phyloP scores from a whole-genome alignment of 2,113 vertebrate species.

The Atherinomorus stipes region DNA sequence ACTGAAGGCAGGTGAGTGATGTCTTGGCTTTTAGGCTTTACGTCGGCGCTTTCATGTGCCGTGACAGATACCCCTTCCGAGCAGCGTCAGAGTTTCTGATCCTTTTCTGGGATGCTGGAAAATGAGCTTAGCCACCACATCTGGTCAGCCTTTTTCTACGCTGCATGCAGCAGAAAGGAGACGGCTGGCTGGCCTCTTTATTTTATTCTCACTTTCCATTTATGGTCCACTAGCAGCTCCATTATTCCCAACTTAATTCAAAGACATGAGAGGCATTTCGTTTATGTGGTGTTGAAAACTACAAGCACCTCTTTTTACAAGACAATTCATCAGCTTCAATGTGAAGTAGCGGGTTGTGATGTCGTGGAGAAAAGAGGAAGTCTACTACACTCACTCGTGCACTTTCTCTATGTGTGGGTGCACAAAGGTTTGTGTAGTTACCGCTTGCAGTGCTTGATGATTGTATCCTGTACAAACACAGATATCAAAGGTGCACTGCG shows the following conservation, averaged over 20 bases:
- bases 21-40: background rate
- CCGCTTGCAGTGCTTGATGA: conserved; percentile 16
- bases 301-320: conserved; percentile 17
- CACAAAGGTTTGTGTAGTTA: conserved; percentile 30
- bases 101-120: conserved; percentile 33
- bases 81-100: conserved; percentile 24
- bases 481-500: background rate
- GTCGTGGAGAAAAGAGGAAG: conserved; percentile 35
- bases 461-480: conserved; percentile 28
- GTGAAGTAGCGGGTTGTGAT: conserved; percentile 31
- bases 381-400: conserved; percentile 4
- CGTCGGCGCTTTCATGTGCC: conserved; percentile 11
- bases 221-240: background rate
- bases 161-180: conserved; percentile 22
- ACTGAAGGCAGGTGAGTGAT: background rate
- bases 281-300: conserved; percentile 14
- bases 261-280: conserved; percentile 10
- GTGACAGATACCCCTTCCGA: background rate
- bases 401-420: conserved; percentile 28
- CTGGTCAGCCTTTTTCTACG: conserved; percentile 31
- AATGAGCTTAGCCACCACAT: conserved; percentile 28
- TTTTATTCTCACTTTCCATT: conserved; percentile 55
- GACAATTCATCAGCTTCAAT: conserved; percentile 32
- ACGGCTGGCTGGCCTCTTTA: conserved; percentile 20
- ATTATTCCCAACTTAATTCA: conserved; percentile 11